A percentile compares a stretch with the other conserved stretches of the same genome.
Evolutionary conservation across 2,113 vertebrate species (phyloP).

Genomic region (Columbina picui): DNA sequence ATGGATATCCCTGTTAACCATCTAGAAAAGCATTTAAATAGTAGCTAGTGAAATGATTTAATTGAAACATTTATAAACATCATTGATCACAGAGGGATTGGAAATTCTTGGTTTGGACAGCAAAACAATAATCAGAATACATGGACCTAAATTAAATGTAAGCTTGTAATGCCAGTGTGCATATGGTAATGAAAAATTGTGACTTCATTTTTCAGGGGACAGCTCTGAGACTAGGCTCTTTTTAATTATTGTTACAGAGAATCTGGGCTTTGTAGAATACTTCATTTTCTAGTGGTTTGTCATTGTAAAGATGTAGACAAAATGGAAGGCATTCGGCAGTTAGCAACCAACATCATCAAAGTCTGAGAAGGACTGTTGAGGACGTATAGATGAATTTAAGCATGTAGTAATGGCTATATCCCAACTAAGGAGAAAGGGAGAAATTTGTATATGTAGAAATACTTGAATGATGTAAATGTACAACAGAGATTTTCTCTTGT

Average conservation of each 20-base stretch:
- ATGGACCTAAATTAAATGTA: background rate
- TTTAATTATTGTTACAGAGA: background rate
- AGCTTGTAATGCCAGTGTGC: background rate
- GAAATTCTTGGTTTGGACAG: background rate
- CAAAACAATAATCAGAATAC: background rate
- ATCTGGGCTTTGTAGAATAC: background rate
- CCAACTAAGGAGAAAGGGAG: background rate
- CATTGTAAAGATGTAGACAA: background rate
- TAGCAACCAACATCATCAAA: background rate
- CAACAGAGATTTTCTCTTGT: background rate
- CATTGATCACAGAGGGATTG: background rate
- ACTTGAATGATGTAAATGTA: background rate
- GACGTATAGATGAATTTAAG: background rate
- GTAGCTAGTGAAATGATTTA: background rate
- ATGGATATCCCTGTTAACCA: background rate
- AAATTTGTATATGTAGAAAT: background rate
- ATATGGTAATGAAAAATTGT: background rate
- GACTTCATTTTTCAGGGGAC: background rate
- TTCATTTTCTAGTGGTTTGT: background rate
- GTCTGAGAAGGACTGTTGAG: background rate
- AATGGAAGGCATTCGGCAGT: background rate
- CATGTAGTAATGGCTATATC: background rate
- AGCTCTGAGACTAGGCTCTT: background rate
- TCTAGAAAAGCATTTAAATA: background rate
- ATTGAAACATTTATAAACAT: accelerated